A percentile compares a stretch with the other conserved stretches of the same genome.
phyloP scores from a whole-genome alignment of 2,113 vertebrate species.

The Zosterops hypoxanthus region DNA sequence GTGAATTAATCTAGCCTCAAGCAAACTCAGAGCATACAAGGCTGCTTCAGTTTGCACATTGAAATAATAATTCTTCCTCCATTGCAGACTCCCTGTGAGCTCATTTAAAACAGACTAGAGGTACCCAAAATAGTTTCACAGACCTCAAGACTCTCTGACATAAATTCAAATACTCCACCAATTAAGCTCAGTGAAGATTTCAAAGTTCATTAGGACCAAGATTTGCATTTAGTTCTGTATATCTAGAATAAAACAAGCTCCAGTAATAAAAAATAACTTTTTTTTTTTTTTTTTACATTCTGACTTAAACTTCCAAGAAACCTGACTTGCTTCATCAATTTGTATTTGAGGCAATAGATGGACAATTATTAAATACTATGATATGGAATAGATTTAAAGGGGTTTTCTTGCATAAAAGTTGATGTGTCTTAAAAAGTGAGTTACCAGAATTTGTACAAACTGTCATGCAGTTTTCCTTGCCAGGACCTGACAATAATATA shows the following conservation, averaged over 20 bases:
- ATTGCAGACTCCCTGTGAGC: neutral
- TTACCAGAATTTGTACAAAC: slow-evolving; percentile 46
- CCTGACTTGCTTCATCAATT: neutral
- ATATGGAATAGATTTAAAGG: slow-evolving; percentile 32
- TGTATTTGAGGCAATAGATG: slow-evolving; percentile 17
- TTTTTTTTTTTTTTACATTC: slow-evolving; percentile 35
- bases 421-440: slow-evolving; percentile 39
- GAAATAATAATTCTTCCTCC: neutral
- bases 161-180: neutral
- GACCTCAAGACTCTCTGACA: neutral
- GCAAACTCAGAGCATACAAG: neutral
- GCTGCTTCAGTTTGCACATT: neutral
- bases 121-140: neutral
- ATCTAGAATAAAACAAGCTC: slow-evolving; percentile 32
- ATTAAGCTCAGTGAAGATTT: slow-evolving; percentile 14
- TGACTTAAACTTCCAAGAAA: slow-evolving; percentile 47
- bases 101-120: neutral
- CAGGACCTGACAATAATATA: neutral
- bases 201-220: neutral
- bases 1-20: neutral
- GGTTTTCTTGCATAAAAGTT: slow-evolving; percentile 10
- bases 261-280: slow-evolving; percentile 7
- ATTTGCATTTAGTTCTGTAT: neutral
- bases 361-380: slow-evolving; percentile 1
- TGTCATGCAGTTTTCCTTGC: slow-evolving; percentile 47